phyloP scores from a whole-genome alignment of 1,140 invertebrate species.

The Acromyrmex charruanus region DNA sequence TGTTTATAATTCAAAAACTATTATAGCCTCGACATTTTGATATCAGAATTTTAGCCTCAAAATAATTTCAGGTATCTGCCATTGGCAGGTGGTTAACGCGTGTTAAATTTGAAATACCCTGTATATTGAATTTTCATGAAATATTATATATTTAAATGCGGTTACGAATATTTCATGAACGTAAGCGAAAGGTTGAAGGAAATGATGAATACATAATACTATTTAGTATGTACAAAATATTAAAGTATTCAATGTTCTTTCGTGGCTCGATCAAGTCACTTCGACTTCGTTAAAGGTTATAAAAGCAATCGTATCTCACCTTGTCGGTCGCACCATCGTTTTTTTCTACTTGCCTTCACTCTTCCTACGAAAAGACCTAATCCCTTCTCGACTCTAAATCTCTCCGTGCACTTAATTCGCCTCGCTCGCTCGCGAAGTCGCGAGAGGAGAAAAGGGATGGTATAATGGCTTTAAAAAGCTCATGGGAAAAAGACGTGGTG shows the following conservation, averaged over 20 bases:
- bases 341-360: neutral
- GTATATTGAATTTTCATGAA: neutral
- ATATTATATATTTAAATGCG: neutral
- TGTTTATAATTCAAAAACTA: too few relatives aligned
- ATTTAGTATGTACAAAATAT: neutral
- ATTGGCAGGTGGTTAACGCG: too few relatives aligned
- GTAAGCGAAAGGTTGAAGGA: neutral
- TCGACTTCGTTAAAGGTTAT: neutral
- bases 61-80: too few relatives aligned
- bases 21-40: too few relatives aligned
- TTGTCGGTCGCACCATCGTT: neutral
- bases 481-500: slow-evolving; percentile 28
- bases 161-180: neutral
- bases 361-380: slow-evolving; percentile 10
- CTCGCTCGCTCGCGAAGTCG: slow-evolving; percentile 4
- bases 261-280: neutral
- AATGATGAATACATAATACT: neutral
- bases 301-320: neutral
- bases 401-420: slow-evolving; percentile 50
- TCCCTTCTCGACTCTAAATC: slow-evolving; percentile 19
- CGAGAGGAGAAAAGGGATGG: neutral
- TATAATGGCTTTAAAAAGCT: slow-evolving; percentile 70
- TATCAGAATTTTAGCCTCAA: too few relatives aligned
- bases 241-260: slow-evolving; percentile 7
- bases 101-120: neutral